Evolutionary conservation across 2,797 vertebrate species (phyloP).

Genomic region (Clarias fuscus): DNA sequence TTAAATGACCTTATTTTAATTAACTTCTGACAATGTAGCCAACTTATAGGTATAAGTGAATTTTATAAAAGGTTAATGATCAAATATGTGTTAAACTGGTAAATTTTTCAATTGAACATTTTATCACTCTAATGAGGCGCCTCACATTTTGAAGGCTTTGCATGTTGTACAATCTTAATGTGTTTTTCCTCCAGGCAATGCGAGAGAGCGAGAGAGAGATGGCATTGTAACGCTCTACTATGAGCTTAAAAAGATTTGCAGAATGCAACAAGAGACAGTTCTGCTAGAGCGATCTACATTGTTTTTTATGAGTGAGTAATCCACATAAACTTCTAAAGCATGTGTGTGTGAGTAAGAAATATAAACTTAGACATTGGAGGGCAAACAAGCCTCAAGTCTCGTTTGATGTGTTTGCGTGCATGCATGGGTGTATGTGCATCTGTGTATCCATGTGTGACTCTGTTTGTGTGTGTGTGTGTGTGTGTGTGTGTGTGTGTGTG

Average conservation of each 20-base stretch:
- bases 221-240: slow-evolving; percentile 59
- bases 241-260: slow-evolving; percentile 60
- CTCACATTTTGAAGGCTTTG: neutral
- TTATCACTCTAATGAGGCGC: neutral
- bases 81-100: neutral
- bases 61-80: neutral
- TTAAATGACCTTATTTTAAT: neutral
- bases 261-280: slow-evolving; percentile 54
- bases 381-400: neutral
- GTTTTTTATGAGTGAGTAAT: slow-evolving; percentile 31
- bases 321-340: slow-evolving; percentile 41
- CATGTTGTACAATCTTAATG: neutral
- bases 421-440: neutral
- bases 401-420: slow-evolving; percentile 23
- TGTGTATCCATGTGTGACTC: neutral
- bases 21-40: neutral
- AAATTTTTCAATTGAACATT: neutral
- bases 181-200: no score
- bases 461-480: neutral
- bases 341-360: slow-evolving; percentile 48
- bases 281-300: neutral
- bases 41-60: neutral
- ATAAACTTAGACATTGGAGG: slow-evolving; percentile 31
- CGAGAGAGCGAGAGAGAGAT: slow-evolving; percentile 23
- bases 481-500: neutral